phyloP scores from a whole-genome alignment of 2,888 invertebrate genomes.

The Rhingia rostrata region DNA sequence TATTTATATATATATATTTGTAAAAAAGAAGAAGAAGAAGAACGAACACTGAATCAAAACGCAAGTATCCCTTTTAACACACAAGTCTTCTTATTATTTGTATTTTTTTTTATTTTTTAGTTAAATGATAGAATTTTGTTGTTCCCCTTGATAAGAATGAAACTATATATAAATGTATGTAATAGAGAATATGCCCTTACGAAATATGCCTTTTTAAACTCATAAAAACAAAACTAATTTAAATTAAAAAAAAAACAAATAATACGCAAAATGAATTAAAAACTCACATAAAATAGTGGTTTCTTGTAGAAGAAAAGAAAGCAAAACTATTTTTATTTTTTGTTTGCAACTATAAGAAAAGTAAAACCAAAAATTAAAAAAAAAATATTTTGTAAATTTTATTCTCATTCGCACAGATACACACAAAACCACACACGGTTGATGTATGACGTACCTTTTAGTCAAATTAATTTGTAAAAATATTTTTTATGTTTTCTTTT shows the following conservation, averaged over 20 bases:
- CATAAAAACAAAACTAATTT: constrained; percentile 45
- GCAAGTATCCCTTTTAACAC: constrained; percentile 7
- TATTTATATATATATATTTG: constrained; percentile 64
- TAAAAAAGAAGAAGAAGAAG: constrained; percentile 37
- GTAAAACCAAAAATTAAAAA: constrained; percentile 37
- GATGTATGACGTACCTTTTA: constrained; percentile 18
- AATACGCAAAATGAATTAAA: constrained; percentile 59
- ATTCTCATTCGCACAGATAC: constrained; percentile 50
- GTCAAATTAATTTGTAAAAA: neutral
- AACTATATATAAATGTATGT: constrained; percentile 67
- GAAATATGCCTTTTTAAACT: constrained; percentile 75
- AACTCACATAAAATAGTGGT: constrained; percentile 53
- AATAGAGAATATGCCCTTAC: constrained; percentile 75
- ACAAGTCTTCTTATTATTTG: constrained; percentile 54
- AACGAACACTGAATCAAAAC: constrained; percentile 41
- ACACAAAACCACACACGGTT: constrained; percentile 12
- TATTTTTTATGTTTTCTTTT: neutral
- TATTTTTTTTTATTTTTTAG: constrained; percentile 22
- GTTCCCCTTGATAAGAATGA: constrained; percentile 36
- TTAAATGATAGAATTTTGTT: constrained; percentile 66
- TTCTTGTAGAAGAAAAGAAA: constrained; percentile 53
- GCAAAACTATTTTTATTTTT: constrained; percentile 10
- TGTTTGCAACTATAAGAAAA: constrained; percentile 30
- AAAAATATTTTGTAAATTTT: constrained; percentile 44
- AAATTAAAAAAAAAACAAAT: constrained; percentile 23